Conservation (phyloP, 2,113 vertebrate genomes). For the Eptatretus burgeri region DNA sequence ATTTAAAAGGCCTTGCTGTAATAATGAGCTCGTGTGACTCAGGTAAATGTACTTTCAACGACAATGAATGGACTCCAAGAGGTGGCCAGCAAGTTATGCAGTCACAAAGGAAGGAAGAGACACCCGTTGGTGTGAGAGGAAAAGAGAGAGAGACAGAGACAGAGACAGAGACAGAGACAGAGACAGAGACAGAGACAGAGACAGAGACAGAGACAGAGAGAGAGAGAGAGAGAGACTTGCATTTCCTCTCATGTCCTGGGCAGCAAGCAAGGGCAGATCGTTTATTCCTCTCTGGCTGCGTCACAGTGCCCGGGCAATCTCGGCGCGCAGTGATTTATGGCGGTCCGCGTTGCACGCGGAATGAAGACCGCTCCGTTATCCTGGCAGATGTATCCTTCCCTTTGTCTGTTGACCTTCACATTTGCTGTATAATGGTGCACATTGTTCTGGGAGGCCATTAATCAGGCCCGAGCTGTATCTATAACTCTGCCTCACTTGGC, state of each 20-base stretch:
- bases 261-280: slow-evolving; percentile 1
- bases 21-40: too few species aligned
- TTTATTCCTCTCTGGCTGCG: neutral
- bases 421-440: slow-evolving; percentile 5
- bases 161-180: neutral
- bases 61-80: too few species aligned
- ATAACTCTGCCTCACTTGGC: slow-evolving; percentile 7
- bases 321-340: slow-evolving; percentile 5
- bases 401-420: slow-evolving; percentile 6
- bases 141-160: neutral
- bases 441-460: slow-evolving; percentile 6
- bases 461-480: slow-evolving; percentile 4
- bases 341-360: slow-evolving; percentile 1
- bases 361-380: slow-evolving; percentile 5
- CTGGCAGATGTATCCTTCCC: slow-evolving; percentile 6
- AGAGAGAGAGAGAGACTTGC: neutral
- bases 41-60: too few species aligned
- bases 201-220: neutral
- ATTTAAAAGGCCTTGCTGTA: too few species aligned
- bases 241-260: neutral
- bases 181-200: neutral
- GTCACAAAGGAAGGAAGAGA: too few species aligned
- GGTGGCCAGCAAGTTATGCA: too few species aligned
- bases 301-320: slow-evolving; percentile 3
- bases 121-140: neutral